phyloP scores from a whole-genome alignment of 2,797 vertebrate species.

The Lacerta viridis region DNA sequence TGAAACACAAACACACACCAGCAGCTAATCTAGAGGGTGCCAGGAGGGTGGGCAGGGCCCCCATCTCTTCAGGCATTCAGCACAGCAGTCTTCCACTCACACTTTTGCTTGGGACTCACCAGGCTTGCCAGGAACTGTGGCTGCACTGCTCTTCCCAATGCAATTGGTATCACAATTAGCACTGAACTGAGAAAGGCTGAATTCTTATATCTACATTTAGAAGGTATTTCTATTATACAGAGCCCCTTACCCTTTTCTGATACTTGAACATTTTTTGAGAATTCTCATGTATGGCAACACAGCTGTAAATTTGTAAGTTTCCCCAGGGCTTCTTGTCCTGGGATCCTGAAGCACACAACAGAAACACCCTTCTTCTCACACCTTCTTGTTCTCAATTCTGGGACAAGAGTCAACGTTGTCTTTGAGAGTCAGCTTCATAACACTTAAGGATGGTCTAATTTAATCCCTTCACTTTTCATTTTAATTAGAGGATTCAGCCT shows the following conservation, averaged over 20 bases:
- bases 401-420: neutral
- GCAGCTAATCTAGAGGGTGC: too few relatives aligned
- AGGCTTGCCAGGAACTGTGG: neutral
- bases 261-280: neutral
- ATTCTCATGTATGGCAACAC: neutral
- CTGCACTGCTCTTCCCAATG: neutral
- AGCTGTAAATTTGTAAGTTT: neutral
- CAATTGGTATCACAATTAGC: neutral
- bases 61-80: neutral
- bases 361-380: neutral
- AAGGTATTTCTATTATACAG: neutral
- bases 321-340: neutral
- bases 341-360: neutral
- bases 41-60: too few relatives aligned
- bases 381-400: neutral
- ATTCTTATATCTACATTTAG: neutral
- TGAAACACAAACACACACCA: neutral
- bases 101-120: neutral
- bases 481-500: neutral
- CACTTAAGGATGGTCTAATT: neutral
- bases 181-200: neutral
- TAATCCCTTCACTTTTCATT: neutral
- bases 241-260: neutral
- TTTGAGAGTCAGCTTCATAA: neutral
- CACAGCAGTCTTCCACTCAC: neutral